Conservation (phyloP, 2,113 vertebrate species). For the Cyphomyrus plagiostoma region DNA sequence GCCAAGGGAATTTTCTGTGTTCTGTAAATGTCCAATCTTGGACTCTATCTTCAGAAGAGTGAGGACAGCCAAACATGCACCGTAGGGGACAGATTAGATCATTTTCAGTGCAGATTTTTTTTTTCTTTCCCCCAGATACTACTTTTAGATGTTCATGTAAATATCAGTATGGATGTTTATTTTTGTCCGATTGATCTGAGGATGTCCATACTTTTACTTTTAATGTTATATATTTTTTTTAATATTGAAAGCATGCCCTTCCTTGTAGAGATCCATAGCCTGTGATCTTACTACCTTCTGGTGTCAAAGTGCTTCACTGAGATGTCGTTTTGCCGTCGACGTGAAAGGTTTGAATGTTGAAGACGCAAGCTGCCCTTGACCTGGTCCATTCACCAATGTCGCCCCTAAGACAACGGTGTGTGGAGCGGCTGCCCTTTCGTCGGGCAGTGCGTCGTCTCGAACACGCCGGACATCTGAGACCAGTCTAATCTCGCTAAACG, state of each 20-base stretch:
- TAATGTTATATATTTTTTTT: neutral
- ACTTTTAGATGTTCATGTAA: neutral
- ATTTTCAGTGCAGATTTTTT: neutral
- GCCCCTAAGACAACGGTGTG: neutral
- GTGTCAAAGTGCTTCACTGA: neutral
- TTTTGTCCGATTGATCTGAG: neutral
- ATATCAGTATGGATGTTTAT: neutral
- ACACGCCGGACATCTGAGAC: slow-evolving; percentile 23
- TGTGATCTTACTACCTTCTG: neutral
- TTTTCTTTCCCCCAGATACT: neutral
- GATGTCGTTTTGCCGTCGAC: neutral
- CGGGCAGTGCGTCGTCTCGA: neutral
- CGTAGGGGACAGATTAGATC: neutral
- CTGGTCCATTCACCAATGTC: neutral
- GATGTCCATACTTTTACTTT: neutral
- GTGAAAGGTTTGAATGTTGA: neutral
- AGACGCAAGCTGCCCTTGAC: neutral
- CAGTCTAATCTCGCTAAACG: slow-evolving; percentile 53
- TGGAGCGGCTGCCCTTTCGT: neutral
- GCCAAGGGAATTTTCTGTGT: neutral
- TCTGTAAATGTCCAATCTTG: neutral
- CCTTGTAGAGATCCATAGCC: neutral
- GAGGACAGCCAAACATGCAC: neutral
- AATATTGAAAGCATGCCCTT: neutral
- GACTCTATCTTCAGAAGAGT: neutral